Evolutionary conservation across 1,140 invertebrate genomes (phyloP), one percentile per base, ranked within the genome.

Genomic region (Zaprionus ghesquierei): DNA sequence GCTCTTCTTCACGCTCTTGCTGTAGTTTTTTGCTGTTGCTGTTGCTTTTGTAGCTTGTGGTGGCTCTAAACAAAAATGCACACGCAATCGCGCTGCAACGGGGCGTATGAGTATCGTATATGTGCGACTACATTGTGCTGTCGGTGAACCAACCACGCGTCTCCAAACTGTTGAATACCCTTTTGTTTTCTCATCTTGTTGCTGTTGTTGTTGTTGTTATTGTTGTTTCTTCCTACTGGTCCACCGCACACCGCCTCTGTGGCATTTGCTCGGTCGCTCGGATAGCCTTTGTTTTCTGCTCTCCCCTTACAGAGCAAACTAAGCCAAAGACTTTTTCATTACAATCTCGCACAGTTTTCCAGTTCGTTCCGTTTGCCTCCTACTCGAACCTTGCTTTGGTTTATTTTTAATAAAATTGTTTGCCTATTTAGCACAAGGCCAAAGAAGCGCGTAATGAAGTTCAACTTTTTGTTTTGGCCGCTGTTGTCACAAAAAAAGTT

Each of bases 321-420:
- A 89, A 80, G 76, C 84, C 71, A 77, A 80, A 84, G 84, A 79
- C 84, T 89, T 89, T 89, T 89, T 89, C 84, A 89, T 89, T 89
- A 89, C 63, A 65, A 77, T 70, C 84, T 80, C 70, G 58, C 62
- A 68, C 53, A 31, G 50, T n/a, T 61, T 51, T 50, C 50, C 35
- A 61, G 51, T 51, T 61, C 58, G 23, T 33, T 38, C n/a, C 10
- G n/a, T 20, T 35, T n/a, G 12, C 23, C 56, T 41, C 62, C 63
- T 13, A 38, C 38, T 49, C 35, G 25, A 44, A 25, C 46, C 51
- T 55, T 64, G 60, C 33, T 68, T 33, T 60, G 35, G 0, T 35
- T 27, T 74, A 22, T 50, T 75, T 75, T 75, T 71, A 79, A 89
- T 77, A 89, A 65, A 77, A 79, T 87, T 82, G 75, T 79, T 84